Evolutionary conservation across 2,888 invertebrate species (phyloP), one percentile per base, ranked within the genome.

Genomic region (Hyposoter dolosus): DNA sequence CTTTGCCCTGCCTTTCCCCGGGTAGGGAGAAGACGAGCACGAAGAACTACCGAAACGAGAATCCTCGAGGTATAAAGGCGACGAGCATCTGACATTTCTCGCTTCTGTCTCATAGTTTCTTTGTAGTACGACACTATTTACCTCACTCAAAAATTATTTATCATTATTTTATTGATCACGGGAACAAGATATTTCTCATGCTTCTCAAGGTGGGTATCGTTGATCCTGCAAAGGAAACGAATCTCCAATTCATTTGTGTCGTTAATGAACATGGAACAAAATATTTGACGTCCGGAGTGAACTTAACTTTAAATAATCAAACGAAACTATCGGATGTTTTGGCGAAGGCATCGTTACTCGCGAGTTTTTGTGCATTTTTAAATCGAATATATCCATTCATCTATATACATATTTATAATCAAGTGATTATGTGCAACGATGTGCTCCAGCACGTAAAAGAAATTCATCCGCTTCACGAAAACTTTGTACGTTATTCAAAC

Each of bases 121-220:
- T 75, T 77, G 66, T 74, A 53, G 45, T 71, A 66, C 71, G 69
- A 40, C 23, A 50, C 19, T 56, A 47, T 71, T 56, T 43, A 23
- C 35, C 15, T 72, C 65, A 50, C 15, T 80, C n/a, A 15, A 28
- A 63, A 23, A 69, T 47, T 28, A 47, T 63, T 77, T 47, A 50
- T 80, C 47, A 12, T 23, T 47, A 1, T 65, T 50, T 50, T 23
- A 56, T 75, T 50, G 43, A 66, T 78, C 74, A 75, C 69, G 63
- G 74, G 50, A 40, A 66, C 28, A 82, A 84, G 50, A 82, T 63
- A 71, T 86, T 89, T 88, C 90, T 90, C 87, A 93, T 93, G 93
- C 90, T 91, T 91, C 88, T 90, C 75, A 91, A 93, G 93, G 93
- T 93, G 89, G 89, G 92, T 90, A 80, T 60, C 86, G 28, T 60